Evolutionary conservation across 2,888 invertebrate genomes (phyloP).

Genomic region (Deladenus siricidicola): DNA sequence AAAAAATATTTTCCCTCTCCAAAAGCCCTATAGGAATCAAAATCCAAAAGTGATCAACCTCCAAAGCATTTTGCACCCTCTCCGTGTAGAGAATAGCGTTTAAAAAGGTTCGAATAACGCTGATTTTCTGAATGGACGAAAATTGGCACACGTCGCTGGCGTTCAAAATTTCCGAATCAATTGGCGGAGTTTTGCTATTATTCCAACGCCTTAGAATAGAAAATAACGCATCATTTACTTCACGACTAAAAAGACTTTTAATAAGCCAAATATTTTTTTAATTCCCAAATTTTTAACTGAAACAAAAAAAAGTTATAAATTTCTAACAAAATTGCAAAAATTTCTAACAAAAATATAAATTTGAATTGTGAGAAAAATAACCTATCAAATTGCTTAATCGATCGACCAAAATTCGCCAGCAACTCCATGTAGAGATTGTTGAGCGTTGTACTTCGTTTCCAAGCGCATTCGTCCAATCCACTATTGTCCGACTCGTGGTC

Average conservation of each 20-base stretch:
- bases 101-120: not conserved
- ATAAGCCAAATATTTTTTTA: too few relatives aligned
- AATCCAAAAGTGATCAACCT: too few relatives aligned
- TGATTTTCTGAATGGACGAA: too few relatives aligned
- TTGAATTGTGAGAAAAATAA: not conserved
- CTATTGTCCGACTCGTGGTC: conserved; percentile 4
- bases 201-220: too few relatives aligned
- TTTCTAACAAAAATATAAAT: not conserved
- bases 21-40: conserved; percentile 2
- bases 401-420: not conserved
- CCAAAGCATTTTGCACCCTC: too few relatives aligned
- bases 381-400: not conserved
- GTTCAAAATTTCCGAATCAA: too few relatives aligned
- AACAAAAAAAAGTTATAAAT: too few relatives aligned
- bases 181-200: too few relatives aligned
- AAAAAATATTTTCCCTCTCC: not conserved
- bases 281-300: too few relatives aligned
- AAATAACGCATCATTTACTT: not conserved
- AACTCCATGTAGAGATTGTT: not conserved
- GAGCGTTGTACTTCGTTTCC: not conserved
- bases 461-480: not conserved
- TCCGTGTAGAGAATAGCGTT: too few relatives aligned
- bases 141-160: too few relatives aligned
- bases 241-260: not conserved
- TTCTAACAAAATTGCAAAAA: not conserved